These are phyloP conservation scores for Parapsyche elsis DNA, from an alignment of 1,140 invertebrate genomes.

Conservation along the genomic window DNA sequence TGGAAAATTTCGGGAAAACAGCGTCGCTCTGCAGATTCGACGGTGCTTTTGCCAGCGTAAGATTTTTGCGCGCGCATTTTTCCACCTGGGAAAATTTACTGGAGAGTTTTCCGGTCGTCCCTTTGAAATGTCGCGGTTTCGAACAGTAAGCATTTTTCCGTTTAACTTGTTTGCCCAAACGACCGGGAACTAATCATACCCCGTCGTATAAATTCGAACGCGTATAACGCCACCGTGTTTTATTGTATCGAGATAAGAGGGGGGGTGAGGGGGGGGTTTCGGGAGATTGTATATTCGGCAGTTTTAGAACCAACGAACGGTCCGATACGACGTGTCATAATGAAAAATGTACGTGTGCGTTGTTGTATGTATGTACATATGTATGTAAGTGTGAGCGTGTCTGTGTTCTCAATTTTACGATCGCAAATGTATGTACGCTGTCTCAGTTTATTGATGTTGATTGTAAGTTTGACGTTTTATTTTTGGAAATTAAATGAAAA, in stretches of 20 bases:
- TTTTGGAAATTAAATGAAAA: no score
- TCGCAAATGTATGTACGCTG: no score
- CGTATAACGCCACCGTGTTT: constrained; percentile 42
- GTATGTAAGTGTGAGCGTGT: no score
- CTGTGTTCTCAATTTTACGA: no score
- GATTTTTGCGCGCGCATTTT: constrained; percentile 12
- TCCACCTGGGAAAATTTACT: constrained; percentile 35
- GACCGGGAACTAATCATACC: constrained; percentile 54
- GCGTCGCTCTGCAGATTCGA: neutral
- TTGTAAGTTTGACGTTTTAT: no score
- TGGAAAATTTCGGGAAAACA: neutral
- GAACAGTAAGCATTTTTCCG: constrained; percentile 54
- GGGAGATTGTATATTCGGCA: neutral
- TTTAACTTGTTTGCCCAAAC: constrained; percentile 51
- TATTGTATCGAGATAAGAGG: constrained; percentile 50
- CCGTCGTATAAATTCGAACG: constrained; percentile 55
- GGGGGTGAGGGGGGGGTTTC: neutral
- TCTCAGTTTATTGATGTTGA: no score
- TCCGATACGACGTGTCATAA: neutral
- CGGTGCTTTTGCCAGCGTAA: neutral
- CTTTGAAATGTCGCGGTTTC: neutral
- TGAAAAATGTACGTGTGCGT: neutral
- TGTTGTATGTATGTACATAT: no score
- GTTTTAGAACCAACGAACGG: neutral
- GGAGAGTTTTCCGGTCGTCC: neutral